Evolutionary conservation across 2,888 invertebrate genomes (phyloP), one percentile per base, ranked within the genome.

Genomic region (Lasioglossum pauxillum): DNA sequence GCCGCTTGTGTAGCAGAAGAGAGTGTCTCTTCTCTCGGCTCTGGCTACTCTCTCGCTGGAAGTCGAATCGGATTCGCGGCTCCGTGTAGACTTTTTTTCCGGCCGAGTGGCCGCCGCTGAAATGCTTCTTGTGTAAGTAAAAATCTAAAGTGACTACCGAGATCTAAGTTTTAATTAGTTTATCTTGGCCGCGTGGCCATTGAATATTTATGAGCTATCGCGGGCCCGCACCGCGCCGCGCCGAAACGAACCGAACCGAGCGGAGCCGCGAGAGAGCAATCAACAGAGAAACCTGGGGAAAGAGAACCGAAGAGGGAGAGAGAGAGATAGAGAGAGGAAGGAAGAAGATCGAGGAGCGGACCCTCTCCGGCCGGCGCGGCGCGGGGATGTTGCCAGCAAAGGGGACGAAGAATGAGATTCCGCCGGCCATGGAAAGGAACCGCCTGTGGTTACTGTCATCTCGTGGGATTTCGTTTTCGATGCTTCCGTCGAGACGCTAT

Each of bases 151-250:
- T 95, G 95, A 95, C 95, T 95, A 95, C 95, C 95, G 94, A 95
- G 95, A 95, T 95, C 95, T 95, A 95, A 95, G 95, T 95, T 95
- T 95, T 95, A 95, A 95, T 95, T 95, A 95, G 95, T 95, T 95
- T 95, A 95, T 95, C 95, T 95, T 95, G 94, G 95, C 95, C 95
- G 95, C 95, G 94, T 95, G 95, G 94, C 95, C 95, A 95, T 95
- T 95, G 95, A 95, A 95, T 95, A 95, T 95, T 95, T 95, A 95
- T 95, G 94, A 95, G 94, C 94, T 93, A 93, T 93, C 90, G 92
- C 91, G 91, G 87, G 80, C 91, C 88, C 90, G 84, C 86, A 73
- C 81, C 67, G 41, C 69, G 23, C 69, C 60, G 79, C 89, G 92
- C 90, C 89, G 86, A 64, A 64, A 64, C 83, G 90, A 67, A 88